A percentile compares a stretch with the other conserved stretches of the same genome.
Conservation (phyloP, 2,888 invertebrate species). For the Phlogophora meticulosa region DNA sequence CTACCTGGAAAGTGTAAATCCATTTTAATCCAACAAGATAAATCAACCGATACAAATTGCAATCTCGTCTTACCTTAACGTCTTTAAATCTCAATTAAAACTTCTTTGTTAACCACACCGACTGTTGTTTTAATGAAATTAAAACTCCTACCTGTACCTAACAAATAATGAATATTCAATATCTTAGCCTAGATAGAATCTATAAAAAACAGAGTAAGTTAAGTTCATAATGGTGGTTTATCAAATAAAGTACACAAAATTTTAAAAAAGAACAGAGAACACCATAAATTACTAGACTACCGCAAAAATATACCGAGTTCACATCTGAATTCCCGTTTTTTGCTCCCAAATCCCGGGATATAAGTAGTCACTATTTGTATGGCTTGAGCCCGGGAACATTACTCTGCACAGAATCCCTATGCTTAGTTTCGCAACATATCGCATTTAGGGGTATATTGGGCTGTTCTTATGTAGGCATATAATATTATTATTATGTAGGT, state of each 20-base stretch:
- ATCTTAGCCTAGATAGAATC: too few relatives aligned
- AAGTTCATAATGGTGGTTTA: too few relatives aligned
- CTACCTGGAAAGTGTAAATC: not conserved
- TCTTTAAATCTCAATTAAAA: conserved; percentile 53
- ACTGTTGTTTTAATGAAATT: conserved; percentile 44
- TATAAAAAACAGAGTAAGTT: too few relatives aligned
- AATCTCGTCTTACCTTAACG: conserved; percentile 19
- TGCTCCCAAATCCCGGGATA: conserved; percentile 48
- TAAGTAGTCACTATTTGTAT: conserved; percentile 53
- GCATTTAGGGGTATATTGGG: conserved; percentile 24
- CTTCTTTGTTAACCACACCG: conserved; percentile 39
- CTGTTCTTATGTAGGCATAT: conserved; percentile 2
- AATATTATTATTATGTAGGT: not conserved
- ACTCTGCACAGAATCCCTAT: conserved; percentile 50
- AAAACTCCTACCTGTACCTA: conserved; percentile 10
- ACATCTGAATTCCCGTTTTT: conserved; percentile 48
- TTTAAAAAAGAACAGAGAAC: not conserved
- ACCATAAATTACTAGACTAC: conserved; percentile 22
- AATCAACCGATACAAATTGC: conserved; percentile 29
- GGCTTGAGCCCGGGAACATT: conserved; percentile 44
- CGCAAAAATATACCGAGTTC: conserved; percentile 10
- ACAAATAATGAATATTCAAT: not conserved
- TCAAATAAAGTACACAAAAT: too few relatives aligned
- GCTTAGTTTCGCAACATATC: conserved; percentile 51
- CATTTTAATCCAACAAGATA: conserved; percentile 17